A percentile compares a stretch with the other conserved stretches of the same genome.
Evolutionary conservation across 37 sponge, comb jelly and placozoan species (phyloP).

Genomic region (Halichondria panicea): DNA sequence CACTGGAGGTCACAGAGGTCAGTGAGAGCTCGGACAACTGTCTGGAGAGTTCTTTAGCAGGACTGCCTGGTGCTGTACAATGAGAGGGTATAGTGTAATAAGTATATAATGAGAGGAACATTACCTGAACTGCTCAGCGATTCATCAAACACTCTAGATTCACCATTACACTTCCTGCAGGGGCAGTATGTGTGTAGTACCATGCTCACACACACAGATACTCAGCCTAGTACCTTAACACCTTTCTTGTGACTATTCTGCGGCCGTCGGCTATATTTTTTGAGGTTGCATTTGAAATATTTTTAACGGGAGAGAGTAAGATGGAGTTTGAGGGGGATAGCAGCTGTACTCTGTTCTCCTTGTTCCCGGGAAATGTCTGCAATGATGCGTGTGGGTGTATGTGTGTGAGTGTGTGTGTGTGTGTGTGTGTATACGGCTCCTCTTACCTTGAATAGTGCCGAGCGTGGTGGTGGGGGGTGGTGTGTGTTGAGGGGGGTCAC

Average conservation of each 20-base stretch:
- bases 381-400: background rate
- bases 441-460: conserved; percentile 33
- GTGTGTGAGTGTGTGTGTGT: no score
- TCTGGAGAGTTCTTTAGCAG: background rate
- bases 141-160: conserved; percentile 38
- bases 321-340: conserved; percentile 17
- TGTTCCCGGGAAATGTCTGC: conserved; percentile 58
- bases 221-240: conserved; percentile 31
- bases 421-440: no score
- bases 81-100: no score
- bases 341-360: conserved; percentile 34
- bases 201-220: no score
- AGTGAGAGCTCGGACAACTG: conserved; percentile 35
- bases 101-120: no score
- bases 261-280: background rate
- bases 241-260: conserved; percentile 8
- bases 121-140: conserved; percentile 40
- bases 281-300: background rate
- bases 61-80: no score
- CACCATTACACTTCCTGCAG: conserved; percentile 34
- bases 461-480: conserved; percentile 2
- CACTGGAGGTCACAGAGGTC: conserved; percentile 24
- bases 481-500: background rate
- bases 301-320: background rate
- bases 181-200: no score